Conservation (phyloP, 53 echinoderm and acorn worm species). For the Zoroaster sp. region DNA sequence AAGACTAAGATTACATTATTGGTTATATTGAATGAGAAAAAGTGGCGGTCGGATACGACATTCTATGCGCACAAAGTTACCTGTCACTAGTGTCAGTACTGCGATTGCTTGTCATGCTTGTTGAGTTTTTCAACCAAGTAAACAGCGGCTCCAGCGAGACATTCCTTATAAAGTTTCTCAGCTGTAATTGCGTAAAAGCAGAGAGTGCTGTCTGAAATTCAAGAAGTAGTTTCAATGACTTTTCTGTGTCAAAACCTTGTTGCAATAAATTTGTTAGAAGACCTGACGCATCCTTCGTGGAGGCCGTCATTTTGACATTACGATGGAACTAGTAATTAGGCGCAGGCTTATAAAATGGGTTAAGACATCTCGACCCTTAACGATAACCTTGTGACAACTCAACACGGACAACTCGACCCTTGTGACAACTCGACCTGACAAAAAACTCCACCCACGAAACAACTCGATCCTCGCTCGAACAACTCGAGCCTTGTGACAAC, state of each 20-base stretch:
- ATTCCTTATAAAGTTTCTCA: background rate
- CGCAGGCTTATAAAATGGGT: too few species aligned
- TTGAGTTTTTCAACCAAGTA: background rate
- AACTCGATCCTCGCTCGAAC: too few species aligned
- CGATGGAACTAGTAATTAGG: background rate
- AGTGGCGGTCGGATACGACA: too few species aligned
- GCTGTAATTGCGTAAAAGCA: background rate
- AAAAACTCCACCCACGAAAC: too few species aligned
- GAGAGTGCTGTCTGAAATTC: background rate
- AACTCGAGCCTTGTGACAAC: too few species aligned
- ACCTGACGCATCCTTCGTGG: background rate
- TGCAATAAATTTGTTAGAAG: background rate
- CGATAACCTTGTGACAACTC: background rate
- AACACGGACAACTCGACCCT: background rate
- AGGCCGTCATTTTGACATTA: background rate
- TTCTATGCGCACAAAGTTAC: too few species aligned
- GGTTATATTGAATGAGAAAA: too few species aligned
- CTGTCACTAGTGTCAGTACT: too few species aligned
- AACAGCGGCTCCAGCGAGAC: background rate
- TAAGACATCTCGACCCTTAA: background rate
- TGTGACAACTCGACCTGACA: too few species aligned
- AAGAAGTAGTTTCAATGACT: background rate
- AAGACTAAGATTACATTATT: too few species aligned
- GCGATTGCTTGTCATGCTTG: too few species aligned
- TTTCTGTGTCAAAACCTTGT: background rate